Percentiles rank a stretch among this genome's conserved stretches.
phyloP scores from a whole-genome alignment of 2,888 invertebrate species.

The Hydroisotoma schaefferi region DNA sequence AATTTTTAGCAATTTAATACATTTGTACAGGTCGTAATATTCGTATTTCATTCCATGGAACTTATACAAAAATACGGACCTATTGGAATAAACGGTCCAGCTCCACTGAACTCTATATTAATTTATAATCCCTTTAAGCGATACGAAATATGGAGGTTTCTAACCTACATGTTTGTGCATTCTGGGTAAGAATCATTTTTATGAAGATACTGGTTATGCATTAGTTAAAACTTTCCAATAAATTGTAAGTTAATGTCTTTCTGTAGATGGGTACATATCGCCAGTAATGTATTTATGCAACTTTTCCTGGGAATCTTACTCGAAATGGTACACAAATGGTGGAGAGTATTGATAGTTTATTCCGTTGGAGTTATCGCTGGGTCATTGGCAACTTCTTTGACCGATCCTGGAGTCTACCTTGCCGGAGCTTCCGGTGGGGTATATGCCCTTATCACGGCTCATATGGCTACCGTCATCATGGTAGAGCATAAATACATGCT shows the following conservation, averaged over 20 bases:
- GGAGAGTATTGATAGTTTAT: conserved; percentile 82
- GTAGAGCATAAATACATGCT: too few relatives aligned
- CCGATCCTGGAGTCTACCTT: conserved; percentile 70
- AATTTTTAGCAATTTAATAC: conserved; percentile 1
- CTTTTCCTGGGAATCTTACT: conserved; percentile 87
- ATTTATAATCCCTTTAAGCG: conserved; percentile 85
- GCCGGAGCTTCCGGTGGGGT: conserved; percentile 88
- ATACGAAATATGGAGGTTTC: conserved; percentile 85
- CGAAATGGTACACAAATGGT: conserved; percentile 95
- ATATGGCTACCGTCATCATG: conserved; percentile 86
- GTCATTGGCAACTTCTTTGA: conserved; percentile 74
- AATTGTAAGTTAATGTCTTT: not conserved
- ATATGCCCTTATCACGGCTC: conserved; percentile 88
- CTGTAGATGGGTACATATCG: conserved; percentile 74
- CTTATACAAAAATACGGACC: conserved; percentile 50
- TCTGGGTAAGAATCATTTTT: conserved; percentile 65
- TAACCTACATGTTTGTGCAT: conserved; percentile 95
- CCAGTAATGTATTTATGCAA: conserved; percentile 88
- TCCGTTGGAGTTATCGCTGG: conserved; percentile 80
- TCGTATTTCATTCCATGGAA: conserved; percentile 56
- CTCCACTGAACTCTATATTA: conserved; percentile 74
- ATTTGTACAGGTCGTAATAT: conserved; percentile 54
- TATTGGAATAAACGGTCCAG: conserved; percentile 59
- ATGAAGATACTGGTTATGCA: not conserved
- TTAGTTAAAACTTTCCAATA: not conserved